These are phyloP conservation scores for Meganola albula DNA, from an alignment of 2,888 invertebrate species.

Conservation along the genomic window DNA sequence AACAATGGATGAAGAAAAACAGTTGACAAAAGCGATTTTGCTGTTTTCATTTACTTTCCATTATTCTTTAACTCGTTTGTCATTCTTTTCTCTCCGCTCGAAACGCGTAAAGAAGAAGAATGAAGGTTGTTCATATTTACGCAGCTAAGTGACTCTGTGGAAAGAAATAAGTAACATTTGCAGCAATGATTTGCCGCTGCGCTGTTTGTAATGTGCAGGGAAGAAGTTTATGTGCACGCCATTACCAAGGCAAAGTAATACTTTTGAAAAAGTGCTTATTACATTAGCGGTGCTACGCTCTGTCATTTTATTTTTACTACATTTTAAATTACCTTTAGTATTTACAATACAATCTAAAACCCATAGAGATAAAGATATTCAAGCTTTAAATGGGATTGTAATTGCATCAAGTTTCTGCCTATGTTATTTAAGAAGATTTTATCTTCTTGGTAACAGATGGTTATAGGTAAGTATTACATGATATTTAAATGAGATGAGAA, in stretches of 20 bases:
- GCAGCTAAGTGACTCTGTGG: slow-evolving; percentile 59
- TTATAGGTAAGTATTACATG: slow-evolving; percentile 32
- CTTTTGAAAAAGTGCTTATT: slow-evolving; percentile 18
- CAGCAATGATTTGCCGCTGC: slow-evolving; percentile 42
- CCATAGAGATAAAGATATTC: too few species aligned
- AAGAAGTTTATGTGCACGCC: slow-evolving; percentile 25
- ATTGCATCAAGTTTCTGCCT: too few species aligned
- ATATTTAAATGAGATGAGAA: slow-evolving; percentile 39
- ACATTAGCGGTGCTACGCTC: too few species aligned
- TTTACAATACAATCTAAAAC: too few species aligned
- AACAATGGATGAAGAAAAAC: slow-evolving; percentile 53
- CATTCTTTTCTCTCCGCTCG: slow-evolving; percentile 64
- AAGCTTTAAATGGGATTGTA: too few species aligned
- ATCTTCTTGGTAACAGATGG: too few species aligned
- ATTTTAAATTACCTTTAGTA: too few species aligned
- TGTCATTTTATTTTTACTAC: too few species aligned
- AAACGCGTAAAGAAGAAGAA: slow-evolving; percentile 63
- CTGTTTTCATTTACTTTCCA: slow-evolving; percentile 74
- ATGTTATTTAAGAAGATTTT: too few species aligned
- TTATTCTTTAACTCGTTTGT: slow-evolving; percentile 73
- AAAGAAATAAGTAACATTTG: slow-evolving; percentile 54
- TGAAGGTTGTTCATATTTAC: slow-evolving; percentile 67
- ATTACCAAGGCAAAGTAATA: slow-evolving; percentile 24
- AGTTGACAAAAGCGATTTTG: slow-evolving; percentile 69
- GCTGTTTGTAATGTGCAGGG: slow-evolving; percentile 32